Conservation (phyloP, 2,113 vertebrate species). For the Cephalopholis sonnerati region DNA sequence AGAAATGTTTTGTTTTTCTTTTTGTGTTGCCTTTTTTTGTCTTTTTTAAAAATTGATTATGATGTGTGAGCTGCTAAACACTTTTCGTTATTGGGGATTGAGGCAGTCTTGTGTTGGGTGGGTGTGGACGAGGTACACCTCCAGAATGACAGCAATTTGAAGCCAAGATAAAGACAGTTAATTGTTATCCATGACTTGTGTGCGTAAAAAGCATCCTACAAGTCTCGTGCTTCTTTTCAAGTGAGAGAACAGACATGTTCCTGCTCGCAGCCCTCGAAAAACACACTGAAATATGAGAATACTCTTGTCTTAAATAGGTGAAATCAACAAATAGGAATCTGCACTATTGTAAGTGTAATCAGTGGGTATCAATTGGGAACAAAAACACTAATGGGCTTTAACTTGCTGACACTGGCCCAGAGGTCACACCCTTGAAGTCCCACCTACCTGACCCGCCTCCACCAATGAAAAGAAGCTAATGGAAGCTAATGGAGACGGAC, state of each 20-base stretch:
- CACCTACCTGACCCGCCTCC: constrained; percentile 46
- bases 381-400: constrained; percentile 1
- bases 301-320: background rate
- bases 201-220: background rate
- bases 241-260: background rate
- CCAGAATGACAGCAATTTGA: constrained; percentile 30
- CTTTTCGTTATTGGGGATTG: constrained; percentile 76
- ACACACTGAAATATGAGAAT: background rate
- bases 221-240: background rate
- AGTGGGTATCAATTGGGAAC: background rate
- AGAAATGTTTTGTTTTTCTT: constrained; percentile 20
- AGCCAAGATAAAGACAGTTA: constrained; percentile 6
- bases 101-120: constrained; percentile 51
- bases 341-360: background rate
- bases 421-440: constrained; percentile 33
- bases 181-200: background rate
- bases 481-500: constrained; percentile 46
- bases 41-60: constrained; percentile 57
- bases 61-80: constrained; percentile 84
- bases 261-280: background rate
- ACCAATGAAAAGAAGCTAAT: constrained; percentile 60
- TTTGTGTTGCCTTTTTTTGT: constrained; percentile 50
- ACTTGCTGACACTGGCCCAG: constrained; percentile 28
- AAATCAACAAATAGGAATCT: background rate
- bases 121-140: constrained; percentile 32